phyloP scores from a whole-genome alignment of 1,140 invertebrate genomes.

The Trichogramma pretiosum region DNA sequence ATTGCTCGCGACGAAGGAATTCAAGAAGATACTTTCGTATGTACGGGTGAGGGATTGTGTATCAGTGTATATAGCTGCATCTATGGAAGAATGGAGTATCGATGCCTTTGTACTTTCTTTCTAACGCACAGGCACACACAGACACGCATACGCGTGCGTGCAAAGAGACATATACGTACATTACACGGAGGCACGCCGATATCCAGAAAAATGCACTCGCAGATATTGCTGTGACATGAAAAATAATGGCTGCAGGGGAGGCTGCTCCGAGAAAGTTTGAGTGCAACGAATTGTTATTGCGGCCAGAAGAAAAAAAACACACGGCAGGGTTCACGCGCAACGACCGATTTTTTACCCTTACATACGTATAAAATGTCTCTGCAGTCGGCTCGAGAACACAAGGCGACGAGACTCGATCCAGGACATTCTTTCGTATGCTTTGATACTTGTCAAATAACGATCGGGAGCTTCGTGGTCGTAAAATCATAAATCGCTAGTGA shows the following conservation, averaged over 20 bases:
- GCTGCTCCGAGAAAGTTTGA: conserved; percentile 16
- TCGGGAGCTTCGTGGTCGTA: not conserved
- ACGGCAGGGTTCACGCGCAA: no score
- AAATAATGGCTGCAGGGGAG: conserved; percentile 24
- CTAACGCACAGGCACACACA: no score
- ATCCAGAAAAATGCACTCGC: conserved; percentile 34
- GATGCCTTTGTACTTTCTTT: conserved; percentile 19
- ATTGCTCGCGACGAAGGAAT: not conserved
- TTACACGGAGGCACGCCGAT: conserved; percentile 24
- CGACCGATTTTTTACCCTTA: conserved; percentile 38
- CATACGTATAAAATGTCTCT: no score
- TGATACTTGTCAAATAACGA: not conserved
- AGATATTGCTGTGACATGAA: conserved; percentile 33
- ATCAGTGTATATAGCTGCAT: no score
- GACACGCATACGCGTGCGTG: no score
- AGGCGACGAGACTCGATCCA: not conserved
- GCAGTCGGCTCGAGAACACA: no score
- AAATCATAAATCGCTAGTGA: not conserved
- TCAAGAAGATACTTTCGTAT: not conserved
- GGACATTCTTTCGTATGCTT: not conserved
- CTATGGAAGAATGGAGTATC: conserved; percentile 2
- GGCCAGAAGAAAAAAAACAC: no score
- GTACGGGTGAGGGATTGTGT: no score
- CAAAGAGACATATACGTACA: no score
- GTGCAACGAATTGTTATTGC: conserved; percentile 37